phyloP scores from a whole-genome alignment of 2,797 vertebrate species.

The Parauchenoglanis punctatus region DNA sequence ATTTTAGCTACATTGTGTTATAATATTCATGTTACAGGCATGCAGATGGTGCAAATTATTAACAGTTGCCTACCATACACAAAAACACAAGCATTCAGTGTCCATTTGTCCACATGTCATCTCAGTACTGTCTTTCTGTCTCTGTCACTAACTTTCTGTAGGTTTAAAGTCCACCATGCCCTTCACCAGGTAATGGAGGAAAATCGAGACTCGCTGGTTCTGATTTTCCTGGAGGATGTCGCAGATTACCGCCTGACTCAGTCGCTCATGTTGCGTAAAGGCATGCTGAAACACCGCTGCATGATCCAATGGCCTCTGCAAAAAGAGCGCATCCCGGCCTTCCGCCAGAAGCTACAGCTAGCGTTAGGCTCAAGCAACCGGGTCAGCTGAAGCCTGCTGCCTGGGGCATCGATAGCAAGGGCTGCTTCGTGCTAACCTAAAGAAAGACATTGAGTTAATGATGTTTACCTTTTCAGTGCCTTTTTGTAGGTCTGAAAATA shows the following conservation, averaged over 20 bases:
- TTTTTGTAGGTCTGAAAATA: background rate
- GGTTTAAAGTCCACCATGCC: conserved; percentile 90
- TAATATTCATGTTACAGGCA: background rate
- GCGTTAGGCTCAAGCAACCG: conserved; percentile 86
- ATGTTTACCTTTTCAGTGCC: background rate
- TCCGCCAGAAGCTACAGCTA: conserved; percentile 84
- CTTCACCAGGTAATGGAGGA: conserved; percentile 89
- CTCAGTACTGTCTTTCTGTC: background rate
- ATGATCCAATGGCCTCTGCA: conserved; percentile 89
- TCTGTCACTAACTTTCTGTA: conserved; percentile 67
- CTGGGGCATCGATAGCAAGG: background rate
- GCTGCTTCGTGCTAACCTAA: background rate
- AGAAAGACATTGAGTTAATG: background rate
- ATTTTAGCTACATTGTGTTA: background rate
- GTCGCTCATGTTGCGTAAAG: conserved; percentile 85
- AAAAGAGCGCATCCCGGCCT: conserved; percentile 82
- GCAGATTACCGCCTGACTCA: conserved; percentile 87
- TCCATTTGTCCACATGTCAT: too few species aligned
- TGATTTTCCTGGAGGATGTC: conserved; percentile 91
- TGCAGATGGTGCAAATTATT: background rate
- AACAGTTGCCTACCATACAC: background rate
- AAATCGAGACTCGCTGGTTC: conserved; percentile 88
- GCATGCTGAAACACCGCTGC: conserved; percentile 87
- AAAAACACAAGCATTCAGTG: background rate
- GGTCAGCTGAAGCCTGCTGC: conserved; percentile 49